Conservation (phyloP, 1,140 invertebrate species). For the Drosophila micromelanica region DNA sequence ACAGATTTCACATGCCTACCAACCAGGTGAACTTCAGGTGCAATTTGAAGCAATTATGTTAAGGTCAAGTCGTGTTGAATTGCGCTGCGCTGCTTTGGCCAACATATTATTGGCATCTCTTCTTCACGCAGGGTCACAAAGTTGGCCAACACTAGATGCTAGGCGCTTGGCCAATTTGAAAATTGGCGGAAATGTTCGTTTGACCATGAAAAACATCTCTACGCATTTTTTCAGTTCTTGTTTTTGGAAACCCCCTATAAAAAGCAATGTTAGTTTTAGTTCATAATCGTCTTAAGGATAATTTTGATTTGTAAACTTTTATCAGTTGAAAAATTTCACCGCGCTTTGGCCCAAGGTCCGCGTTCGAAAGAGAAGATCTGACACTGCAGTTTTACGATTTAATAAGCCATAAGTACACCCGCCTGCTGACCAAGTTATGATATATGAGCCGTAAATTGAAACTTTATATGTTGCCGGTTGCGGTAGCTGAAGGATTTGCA, state of each 20-base stretch:
- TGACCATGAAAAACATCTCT: constrained; percentile 30
- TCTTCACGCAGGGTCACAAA: constrained; percentile 40
- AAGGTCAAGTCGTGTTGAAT: constrained; percentile 50
- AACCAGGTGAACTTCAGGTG: constrained; percentile 40
- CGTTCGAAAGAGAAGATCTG: constrained; percentile 40
- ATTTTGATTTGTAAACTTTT: background rate
- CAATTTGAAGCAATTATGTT: constrained; percentile 53
- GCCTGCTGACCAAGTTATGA: constrained; percentile 65
- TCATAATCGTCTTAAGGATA: constrained; percentile 3
- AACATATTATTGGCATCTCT: constrained; percentile 41
- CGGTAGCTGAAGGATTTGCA: constrained; percentile 68
- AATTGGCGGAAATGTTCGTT: constrained; percentile 50
- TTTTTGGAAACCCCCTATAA: constrained; percentile 4
- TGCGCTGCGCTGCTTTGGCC: constrained; percentile 22
- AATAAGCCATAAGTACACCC: constrained; percentile 62
- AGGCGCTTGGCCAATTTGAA: background rate
- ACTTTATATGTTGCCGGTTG: constrained; percentile 65
- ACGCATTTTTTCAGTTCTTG: constrained; percentile 14
- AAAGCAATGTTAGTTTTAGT: constrained; percentile 3
- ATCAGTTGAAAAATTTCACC: constrained; percentile 24
- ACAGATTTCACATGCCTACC: constrained; percentile 48
- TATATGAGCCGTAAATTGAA: constrained; percentile 82
- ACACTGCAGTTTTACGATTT: constrained; percentile 69
- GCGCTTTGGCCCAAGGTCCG: constrained; percentile 44
- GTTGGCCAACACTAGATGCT: constrained; percentile 33